A percentile compares a stretch with the other conserved stretches of the same genome.
These are phyloP conservation scores for Streblospio benedicti DNA, from an alignment of 1,140 invertebrate genomes.

Conservation along the genomic window DNA sequence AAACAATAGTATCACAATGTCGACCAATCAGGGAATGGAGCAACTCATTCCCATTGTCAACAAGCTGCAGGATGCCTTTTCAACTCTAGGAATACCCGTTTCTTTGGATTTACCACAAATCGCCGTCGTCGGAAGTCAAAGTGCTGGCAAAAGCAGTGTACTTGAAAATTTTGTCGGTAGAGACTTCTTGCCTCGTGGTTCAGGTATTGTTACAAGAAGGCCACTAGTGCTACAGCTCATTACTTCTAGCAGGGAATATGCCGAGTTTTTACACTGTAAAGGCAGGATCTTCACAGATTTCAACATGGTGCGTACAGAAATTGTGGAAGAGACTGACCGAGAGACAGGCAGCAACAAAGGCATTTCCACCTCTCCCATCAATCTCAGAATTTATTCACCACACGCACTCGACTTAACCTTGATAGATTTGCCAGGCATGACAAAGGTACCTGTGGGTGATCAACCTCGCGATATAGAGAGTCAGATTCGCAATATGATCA, in stretches of 20 bases:
- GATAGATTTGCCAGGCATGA: constrained; percentile 49
- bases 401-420: constrained; percentile 55
- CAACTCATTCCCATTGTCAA: constrained; percentile 97
- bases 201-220: neutral
- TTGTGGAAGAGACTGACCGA: neutral
- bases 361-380: neutral
- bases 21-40: no score
- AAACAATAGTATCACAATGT: no score
- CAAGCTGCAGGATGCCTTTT: constrained; percentile 98
- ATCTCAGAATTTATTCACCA: neutral
- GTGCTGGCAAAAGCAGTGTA: constrained; percentile 97
- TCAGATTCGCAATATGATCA: constrained; percentile 43
- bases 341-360: neutral
- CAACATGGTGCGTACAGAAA: neutral
- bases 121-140: constrained; percentile 97
- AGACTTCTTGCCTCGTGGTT: constrained; percentile 36
- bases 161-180: constrained; percentile 99
- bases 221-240: neutral
- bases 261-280: neutral
- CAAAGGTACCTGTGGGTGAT: constrained; percentile 47
- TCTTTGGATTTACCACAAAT: constrained; percentile 99
- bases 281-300: neutral
- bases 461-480: constrained; percentile 48
- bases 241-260: constrained; percentile 59
- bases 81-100: constrained; percentile 89